Evolutionary conservation across 2,113 vertebrate genomes (phyloP).

Genomic region (Pygoscelis antarcticus): DNA sequence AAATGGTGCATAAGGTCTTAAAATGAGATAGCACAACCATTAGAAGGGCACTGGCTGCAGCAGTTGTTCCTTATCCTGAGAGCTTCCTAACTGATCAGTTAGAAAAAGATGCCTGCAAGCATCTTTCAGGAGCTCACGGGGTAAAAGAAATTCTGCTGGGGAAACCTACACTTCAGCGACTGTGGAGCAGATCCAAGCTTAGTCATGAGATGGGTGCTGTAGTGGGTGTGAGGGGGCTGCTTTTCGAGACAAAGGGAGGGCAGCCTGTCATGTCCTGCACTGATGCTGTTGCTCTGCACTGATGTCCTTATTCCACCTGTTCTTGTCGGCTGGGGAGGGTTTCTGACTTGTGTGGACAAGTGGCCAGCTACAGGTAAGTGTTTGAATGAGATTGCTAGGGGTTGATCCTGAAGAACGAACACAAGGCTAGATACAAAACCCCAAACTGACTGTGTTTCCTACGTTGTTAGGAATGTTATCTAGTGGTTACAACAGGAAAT

Average conservation of each 20-base stretch:
- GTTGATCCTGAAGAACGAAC: neutral
- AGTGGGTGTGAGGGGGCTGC: neutral
- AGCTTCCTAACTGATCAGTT: neutral
- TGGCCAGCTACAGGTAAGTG: neutral
- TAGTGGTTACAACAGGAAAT: neutral
- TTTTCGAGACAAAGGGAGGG: neutral
- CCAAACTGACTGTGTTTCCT: neutral
- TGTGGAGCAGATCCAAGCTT: neutral
- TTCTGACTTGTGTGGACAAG: neutral
- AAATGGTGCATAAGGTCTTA: neutral
- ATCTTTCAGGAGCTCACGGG: neutral
- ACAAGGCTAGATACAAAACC: neutral
- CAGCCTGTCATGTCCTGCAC: neutral
- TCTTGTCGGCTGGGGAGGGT: neutral
- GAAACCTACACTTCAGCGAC: neutral
- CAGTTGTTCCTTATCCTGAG: neutral
- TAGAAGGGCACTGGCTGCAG: neutral
- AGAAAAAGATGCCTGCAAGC: neutral
- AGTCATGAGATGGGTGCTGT: neutral
- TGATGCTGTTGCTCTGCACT: neutral
- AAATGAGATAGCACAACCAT: neutral
- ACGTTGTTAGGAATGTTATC: neutral
- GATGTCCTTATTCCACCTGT: neutral
- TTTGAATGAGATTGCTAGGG: neutral
- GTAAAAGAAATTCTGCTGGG: neutral